Percentiles rank a stretch among this genome's conserved stretches.
phyloP scores from a whole-genome alignment of 2,113 vertebrate genomes.

The Zosterops pallidus region DNA sequence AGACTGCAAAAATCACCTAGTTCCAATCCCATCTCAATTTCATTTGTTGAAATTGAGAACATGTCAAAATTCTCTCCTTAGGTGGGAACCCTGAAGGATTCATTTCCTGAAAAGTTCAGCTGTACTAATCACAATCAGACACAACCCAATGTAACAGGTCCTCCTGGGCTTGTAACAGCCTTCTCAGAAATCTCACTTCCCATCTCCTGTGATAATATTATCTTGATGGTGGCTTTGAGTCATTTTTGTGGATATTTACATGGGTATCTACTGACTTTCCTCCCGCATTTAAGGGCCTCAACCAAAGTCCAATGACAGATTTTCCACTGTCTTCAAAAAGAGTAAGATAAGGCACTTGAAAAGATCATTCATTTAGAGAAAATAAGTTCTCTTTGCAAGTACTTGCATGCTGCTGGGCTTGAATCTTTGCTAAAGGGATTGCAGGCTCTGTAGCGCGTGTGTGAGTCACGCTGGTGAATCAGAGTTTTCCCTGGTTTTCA shows the following conservation, averaged over 20 bases:
- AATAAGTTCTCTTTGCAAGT: conserved; percentile 57
- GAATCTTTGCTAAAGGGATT: conserved; percentile 35
- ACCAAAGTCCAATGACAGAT: background rate
- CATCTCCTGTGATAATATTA: background rate
- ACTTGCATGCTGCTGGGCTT: conserved; percentile 41
- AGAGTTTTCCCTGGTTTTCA: conserved; percentile 55
- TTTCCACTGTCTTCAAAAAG: background rate
- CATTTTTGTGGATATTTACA: background rate
- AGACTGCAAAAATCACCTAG: background rate
- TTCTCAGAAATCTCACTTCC: conserved; percentile 37
- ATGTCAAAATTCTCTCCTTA: background rate
- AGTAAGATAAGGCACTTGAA: conserved; percentile 39
- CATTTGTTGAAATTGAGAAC: background rate
- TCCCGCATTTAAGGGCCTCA: background rate
- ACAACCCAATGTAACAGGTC: background rate
- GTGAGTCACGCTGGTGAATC: conserved; percentile 76
- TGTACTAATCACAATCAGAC: background rate
- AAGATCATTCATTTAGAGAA: conserved; percentile 33
- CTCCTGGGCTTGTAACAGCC: background rate
- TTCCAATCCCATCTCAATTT: background rate
- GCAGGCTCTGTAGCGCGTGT: conserved; percentile 6
- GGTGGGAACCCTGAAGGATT: background rate
- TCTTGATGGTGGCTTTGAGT: background rate
- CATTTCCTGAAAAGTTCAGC: conserved; percentile 23
- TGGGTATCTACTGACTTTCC: background rate